Percentiles rank a stretch among this genome's conserved stretches.
Conservation (phyloP, 2,888 invertebrate genomes). For the Eupsilia transversa region DNA sequence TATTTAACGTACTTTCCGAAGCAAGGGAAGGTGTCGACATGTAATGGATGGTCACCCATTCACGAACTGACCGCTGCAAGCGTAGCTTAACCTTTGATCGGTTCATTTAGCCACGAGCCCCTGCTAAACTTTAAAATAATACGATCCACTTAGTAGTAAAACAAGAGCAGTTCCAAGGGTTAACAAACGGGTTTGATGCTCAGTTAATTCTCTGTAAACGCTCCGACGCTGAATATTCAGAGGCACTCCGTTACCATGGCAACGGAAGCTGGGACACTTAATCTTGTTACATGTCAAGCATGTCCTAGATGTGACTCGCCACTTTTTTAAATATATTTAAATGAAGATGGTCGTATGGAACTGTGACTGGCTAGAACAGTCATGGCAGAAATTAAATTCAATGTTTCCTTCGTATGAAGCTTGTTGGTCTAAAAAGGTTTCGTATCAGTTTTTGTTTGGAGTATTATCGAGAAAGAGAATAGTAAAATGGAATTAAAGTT, state of each 20-base stretch:
- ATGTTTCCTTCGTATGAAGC: not conserved
- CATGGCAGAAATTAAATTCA: not conserved
- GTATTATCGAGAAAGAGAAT: not conserved
- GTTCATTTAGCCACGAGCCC: too few relatives aligned
- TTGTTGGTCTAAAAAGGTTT: not conserved
- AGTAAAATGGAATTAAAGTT: not conserved
- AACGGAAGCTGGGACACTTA: conserved; percentile 57
- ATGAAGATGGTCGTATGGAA: conserved; percentile 16
- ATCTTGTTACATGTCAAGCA: conserved; percentile 65
- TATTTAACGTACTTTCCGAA: too few relatives aligned
- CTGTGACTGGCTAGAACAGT: not conserved
- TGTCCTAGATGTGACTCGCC: conserved; percentile 46
- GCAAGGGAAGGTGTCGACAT: too few relatives aligned
- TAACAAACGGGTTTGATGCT: conserved; percentile 58
- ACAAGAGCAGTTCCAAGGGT: conserved; percentile 28
- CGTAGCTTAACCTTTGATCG: too few relatives aligned
- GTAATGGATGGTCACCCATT: too few relatives aligned
- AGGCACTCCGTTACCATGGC: conserved; percentile 60
- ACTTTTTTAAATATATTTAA: conserved; percentile 57
- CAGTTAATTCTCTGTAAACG: conserved; percentile 61
- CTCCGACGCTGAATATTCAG: conserved; percentile 61
- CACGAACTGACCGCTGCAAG: too few relatives aligned
- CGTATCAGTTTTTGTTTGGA: not conserved
- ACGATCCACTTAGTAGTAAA: conserved; percentile 38
- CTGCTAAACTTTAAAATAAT: conserved; percentile 34